Percentiles rank a stretch among this genome's conserved stretches.
phyloP scores from a whole-genome alignment of 2,113 vertebrate genomes.

The Daphoenositta chrysoptera region DNA sequence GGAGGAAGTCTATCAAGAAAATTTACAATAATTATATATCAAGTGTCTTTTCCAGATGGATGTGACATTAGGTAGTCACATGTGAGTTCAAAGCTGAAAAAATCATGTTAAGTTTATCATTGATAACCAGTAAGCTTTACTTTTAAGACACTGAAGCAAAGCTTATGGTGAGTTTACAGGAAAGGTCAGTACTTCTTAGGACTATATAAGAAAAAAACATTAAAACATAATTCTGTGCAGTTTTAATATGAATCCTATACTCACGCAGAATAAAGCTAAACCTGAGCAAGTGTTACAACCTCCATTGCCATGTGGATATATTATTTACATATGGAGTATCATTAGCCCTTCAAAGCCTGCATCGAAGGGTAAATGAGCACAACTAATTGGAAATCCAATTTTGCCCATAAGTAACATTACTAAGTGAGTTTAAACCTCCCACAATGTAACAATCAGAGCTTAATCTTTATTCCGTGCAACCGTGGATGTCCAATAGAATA shows the following conservation, averaged over 20 bases:
- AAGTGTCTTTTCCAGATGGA: not conserved
- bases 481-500: not conserved
- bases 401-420: slow-evolving; percentile 48
- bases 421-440: slow-evolving; percentile 25
- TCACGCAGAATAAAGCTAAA: not conserved
- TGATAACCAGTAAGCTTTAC: not conserved
- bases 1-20: not conserved
- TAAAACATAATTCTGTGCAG: not conserved
- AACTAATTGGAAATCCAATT: slow-evolving; percentile 60
- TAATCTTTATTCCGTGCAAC: slow-evolving; percentile 34
- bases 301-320: not conserved
- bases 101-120: not conserved
- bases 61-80: not conserved
- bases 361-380: slow-evolving; percentile 31
- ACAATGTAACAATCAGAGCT: not conserved
- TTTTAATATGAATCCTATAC: not conserved
- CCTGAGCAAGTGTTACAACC: not conserved
- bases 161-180: not conserved
- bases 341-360: slow-evolving; percentile 41
- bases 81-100: not conserved
- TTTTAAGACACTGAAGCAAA: not conserved
- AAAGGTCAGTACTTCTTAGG: not conserved
- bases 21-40: not conserved
- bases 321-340: not conserved
- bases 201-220: not conserved